These are phyloP conservation scores for Zosterops borbonicus DNA, from an alignment of 2,113 vertebrate species.

Conservation along the genomic window DNA sequence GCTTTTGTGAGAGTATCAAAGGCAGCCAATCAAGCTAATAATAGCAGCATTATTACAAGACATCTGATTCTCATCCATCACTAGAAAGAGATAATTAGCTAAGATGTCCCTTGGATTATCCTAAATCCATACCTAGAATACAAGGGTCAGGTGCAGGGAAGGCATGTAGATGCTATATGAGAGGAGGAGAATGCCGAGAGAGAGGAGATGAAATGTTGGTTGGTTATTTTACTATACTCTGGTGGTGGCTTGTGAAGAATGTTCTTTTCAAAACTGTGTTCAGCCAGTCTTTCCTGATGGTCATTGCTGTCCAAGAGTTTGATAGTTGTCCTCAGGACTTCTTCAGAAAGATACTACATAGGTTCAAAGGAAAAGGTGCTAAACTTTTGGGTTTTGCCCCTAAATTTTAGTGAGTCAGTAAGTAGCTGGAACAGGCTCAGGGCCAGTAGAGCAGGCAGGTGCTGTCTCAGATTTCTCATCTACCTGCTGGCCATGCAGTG, in stretches of 20 bases:
- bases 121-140: background rate
- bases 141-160: background rate
- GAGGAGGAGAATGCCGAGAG: too few relatives aligned
- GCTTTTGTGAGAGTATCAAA: conserved; percentile 17
- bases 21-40: conserved; percentile 31
- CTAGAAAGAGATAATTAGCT: conserved; percentile 3
- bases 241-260: background rate
- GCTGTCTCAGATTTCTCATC: background rate
- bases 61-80: conserved; percentile 19
- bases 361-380: background rate
- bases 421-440: background rate
- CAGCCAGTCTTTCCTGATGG: background rate
- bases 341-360: background rate
- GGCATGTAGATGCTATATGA: background rate
- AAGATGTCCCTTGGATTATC: background rate
- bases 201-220: background rate
- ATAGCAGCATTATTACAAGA: conserved; percentile 16
- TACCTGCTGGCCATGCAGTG: background rate
- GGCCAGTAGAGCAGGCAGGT: background rate
- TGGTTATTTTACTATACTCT: background rate
- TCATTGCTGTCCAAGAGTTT: background rate
- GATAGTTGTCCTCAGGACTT: background rate
- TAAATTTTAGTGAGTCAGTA: background rate
- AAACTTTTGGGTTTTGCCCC: background rate
- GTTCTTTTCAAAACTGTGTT: background rate